Conservation (phyloP, 1,140 invertebrate species). For the Cyphomyrmex costatus region DNA sequence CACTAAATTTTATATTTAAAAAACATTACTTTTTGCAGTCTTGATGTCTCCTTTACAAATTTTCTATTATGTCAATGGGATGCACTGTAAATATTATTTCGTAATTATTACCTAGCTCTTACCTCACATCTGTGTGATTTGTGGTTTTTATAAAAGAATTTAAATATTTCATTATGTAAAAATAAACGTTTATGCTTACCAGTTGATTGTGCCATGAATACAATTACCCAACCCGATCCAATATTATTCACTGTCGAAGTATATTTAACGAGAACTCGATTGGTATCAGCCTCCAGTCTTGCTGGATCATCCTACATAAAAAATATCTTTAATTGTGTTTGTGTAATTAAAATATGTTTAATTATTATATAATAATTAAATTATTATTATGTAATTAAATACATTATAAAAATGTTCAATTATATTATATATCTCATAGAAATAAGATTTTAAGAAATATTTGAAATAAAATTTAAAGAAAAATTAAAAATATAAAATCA, state of each 20-base stretch:
- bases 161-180: neutral
- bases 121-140: neutral
- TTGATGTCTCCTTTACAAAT: slow-evolving; percentile 7
- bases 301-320: slow-evolving; percentile 87
- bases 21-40: slow-evolving; percentile 33
- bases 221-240: slow-evolving; percentile 90
- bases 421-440: neutral
- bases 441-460: neutral
- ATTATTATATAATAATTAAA: too few species aligned
- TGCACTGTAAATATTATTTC: slow-evolving; percentile 35
- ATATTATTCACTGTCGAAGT: slow-evolving; percentile 89
- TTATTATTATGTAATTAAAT: neutral
- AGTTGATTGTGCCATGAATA: slow-evolving; percentile 82
- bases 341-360: neutral
- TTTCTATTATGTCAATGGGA: slow-evolving; percentile 32
- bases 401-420: neutral
- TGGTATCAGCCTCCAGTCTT: slow-evolving; percentile 86
- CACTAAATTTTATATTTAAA: slow-evolving; percentile 34
- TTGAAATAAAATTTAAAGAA: neutral
- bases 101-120: slow-evolving; percentile 5
- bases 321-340: slow-evolving; percentile 23
- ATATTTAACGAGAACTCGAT: slow-evolving; percentile 88
- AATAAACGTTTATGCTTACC: slow-evolving; percentile 41
- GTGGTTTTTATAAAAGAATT: neutral
- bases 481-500: too few species aligned